Evolutionary conservation across 2,888 invertebrate genomes (phyloP), one percentile per base, ranked within the genome.

Genomic region (Hydropsyche betteni): DNA sequence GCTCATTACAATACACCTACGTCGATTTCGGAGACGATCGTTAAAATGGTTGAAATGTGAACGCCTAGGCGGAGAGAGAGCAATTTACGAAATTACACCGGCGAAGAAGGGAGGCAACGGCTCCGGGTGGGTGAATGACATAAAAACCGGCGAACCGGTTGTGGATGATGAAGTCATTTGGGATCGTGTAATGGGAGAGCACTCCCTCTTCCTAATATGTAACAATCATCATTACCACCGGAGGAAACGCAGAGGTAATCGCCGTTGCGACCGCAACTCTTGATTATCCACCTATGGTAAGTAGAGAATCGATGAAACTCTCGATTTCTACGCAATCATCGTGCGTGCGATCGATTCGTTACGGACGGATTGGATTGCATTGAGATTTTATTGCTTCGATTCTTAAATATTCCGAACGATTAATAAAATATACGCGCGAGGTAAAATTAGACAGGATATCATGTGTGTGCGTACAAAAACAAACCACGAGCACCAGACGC

Each of bases 131-230:
- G 64, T 64, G 64, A 64, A 64, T 64, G 64, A 64, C 64, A 64
- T 64, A 64, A 64, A 55, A 64, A 64, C 64, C 36, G 64, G 64
- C 4, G 64, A 64, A 64, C 64, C 64, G 64, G 64, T 64, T 36
- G 34, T 64, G 64, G 33, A 64, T 64, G 64, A 64, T 64, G 64
- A 64, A 64, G 64, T 64, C 64, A 64, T 64, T 64, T 64, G 64
- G 64, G 64, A 64, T 36, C 64, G 36, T 64, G 64, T 64, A 64
- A 64, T 64, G 64, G 64, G 64, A 64, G 34, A 64, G 64, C 64
- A 64, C 64, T 64, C 64, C 64, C 34, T 36, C 36, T 64, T 64
- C 64, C 64, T 64, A 64, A 64, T 64, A 64, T 64, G 34, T 64
- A 64, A 64, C 36, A 64, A 64, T 36, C 36, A 64, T 64, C 64